phyloP scores from a whole-genome alignment of 2,113 vertebrate genomes.

The Apus apus region DNA sequence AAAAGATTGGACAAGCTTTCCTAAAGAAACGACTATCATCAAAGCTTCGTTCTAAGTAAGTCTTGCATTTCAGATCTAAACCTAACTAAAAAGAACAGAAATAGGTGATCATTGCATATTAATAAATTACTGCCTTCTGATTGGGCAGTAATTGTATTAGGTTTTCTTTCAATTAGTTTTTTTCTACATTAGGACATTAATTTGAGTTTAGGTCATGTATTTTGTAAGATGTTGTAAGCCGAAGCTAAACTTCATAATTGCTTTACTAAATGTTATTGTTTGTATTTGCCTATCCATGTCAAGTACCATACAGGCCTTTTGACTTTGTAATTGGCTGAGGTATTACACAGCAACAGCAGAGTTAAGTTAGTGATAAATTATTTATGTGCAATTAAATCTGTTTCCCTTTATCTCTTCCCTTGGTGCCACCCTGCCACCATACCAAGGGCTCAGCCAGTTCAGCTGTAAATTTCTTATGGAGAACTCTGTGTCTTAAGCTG shows the following conservation, averaged over 20 bases:
- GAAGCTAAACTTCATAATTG: conserved; percentile 5
- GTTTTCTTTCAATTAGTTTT: conserved; percentile 14
- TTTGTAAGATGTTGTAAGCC: neutral
- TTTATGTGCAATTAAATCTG: neutral
- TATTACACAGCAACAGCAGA: neutral
- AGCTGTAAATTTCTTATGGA: neutral
- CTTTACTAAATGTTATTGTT: neutral
- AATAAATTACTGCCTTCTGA: conserved; percentile 28
- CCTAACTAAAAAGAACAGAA: conserved; percentile 33
- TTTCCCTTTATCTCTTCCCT: neutral
- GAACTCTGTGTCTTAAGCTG: neutral
- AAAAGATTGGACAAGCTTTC: conserved; percentile 26
- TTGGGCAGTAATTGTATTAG: conserved; percentile 15
- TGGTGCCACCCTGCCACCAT: neutral
- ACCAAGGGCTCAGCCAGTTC: neutral
- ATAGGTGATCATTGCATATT: neutral
- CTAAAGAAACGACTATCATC: conserved; percentile 34
- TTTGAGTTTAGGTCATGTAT: neutral
- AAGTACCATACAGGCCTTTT: neutral
- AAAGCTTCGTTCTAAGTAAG: conserved; percentile 44
- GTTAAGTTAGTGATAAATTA: neutral
- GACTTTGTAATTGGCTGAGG: neutral
- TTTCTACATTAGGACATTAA: neutral
- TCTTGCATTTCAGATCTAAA: conserved; percentile 35
- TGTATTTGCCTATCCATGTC: neutral